phyloP scores from a whole-genome alignment of 1,140 invertebrate genomes.

The Brachionus rubens region DNA sequence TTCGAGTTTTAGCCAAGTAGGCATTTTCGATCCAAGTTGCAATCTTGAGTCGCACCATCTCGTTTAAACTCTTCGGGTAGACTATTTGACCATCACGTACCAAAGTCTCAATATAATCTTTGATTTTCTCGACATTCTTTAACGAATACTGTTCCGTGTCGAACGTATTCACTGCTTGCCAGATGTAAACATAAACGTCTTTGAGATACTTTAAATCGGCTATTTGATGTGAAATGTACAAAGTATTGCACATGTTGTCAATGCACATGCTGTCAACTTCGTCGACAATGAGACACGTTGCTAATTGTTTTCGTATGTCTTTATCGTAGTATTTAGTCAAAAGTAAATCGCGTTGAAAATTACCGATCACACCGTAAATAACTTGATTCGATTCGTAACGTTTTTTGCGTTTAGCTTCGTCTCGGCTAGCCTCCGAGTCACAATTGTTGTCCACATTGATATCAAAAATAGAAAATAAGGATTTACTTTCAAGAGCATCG shows the following conservation, averaged over 20 bases:
- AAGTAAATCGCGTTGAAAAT: background rate
- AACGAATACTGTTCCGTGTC: background rate
- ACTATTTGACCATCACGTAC: background rate
- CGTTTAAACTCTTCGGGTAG: background rate
- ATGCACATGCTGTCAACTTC: constrained; percentile 31
- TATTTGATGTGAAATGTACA: constrained; percentile 20
- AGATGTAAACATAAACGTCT: background rate
- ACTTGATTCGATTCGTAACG: background rate
- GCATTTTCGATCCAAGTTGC: background rate
- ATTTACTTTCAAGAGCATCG: background rate
- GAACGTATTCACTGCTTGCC: background rate
- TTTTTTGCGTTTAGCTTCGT: background rate
- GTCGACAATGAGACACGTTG: background rate
- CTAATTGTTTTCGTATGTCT: background rate
- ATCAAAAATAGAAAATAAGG: background rate
- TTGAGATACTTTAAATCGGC: background rate
- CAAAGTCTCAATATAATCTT: background rate
- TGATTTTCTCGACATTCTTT: background rate
- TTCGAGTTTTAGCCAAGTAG: background rate
- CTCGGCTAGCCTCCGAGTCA: background rate
- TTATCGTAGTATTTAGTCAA: background rate
- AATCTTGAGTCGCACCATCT: background rate
- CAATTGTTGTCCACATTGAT: background rate
- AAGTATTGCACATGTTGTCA: background rate
- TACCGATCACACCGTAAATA: background rate